Base-by-base conservation (phyloP, 2,113 vertebrate genomes). In the Cyprinodon variegatus region DNA sequence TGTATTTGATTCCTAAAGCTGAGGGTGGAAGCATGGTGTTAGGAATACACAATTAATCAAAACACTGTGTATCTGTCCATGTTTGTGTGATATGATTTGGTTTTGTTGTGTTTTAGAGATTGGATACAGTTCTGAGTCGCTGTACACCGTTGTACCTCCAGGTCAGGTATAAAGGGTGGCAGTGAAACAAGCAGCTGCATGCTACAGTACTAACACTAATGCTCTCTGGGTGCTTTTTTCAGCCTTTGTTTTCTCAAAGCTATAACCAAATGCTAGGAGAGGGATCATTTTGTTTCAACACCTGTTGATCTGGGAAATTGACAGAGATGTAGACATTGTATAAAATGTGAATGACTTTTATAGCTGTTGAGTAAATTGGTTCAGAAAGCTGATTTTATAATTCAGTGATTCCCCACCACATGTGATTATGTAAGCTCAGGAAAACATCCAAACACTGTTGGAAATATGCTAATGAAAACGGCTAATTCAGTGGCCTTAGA, bases 31-130 rank as follows among this genome's bases (percentile, higher is more conserved):
- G 11, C 43, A 10, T 7, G 43, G 43, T 45, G 43, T 2, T 45
- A 45, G 9, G 9, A 11, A 45, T 2, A 11, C 43, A 45, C 9
- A 45, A 45, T 45, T 8, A 45, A 10, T 45, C 9, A 10, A 45
- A 45, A 45, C 17, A n/a, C 22, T 48, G 22, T 78, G 78, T 74
- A 53, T 64, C 0, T 78, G 65, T 76, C 11, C 10, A 4, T 72
- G n/a, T 76, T 36, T 78, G 70, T 79, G 68, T 63, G 66, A 48
- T 81, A 61, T 83, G 67, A 83, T 73, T n/a, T 74, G 38, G 29
- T 66, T 65, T 88, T 89, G 82, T 81, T 89, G 72, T 91, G 83
- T 93, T 91, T 83, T 91, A 91, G 90, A 89, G 29, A 77, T 83
- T 72, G 92, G 88, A 79, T 78, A 89, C 90, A 92, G 87, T 83